These are phyloP conservation scores for Amia ocellicauda DNA, from an alignment of 2,113 vertebrate species.

Conservation along the genomic window DNA sequence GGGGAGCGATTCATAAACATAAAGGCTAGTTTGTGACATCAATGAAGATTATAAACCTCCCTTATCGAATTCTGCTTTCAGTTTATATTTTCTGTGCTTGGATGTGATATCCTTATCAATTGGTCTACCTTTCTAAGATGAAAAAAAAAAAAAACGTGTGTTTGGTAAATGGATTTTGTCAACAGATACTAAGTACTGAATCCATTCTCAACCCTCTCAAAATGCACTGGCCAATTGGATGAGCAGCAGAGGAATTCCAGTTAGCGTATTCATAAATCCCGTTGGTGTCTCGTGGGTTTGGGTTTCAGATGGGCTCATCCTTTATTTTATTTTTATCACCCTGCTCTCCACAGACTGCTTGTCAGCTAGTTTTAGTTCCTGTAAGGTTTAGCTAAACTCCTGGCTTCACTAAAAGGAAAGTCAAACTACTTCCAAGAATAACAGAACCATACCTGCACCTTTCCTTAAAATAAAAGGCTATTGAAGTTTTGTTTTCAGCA, in stretches of 20 bases:
- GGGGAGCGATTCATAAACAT: too few species aligned
- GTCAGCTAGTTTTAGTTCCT: background rate
- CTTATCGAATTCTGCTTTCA: too few species aligned
- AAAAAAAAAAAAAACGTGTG: too few species aligned
- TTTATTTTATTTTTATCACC: background rate
- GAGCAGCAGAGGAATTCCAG: conserved; percentile 3
- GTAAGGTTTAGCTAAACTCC: background rate
- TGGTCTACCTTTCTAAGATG: too few species aligned
- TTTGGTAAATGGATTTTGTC: too few species aligned
- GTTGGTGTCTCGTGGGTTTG: background rate
- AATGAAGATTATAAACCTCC: too few species aligned
- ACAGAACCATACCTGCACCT: conserved; percentile 4
- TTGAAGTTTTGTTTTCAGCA: conserved; percentile 57
- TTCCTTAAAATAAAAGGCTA: conserved; percentile 13
- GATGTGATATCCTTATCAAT: too few species aligned
- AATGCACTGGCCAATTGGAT: too few species aligned
- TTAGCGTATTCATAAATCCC: background rate
- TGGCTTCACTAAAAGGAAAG: background rate
- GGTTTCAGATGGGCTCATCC: conserved; percentile 1
- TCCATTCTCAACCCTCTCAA: too few species aligned
- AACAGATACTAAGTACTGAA: too few species aligned
- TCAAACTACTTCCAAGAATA: conserved; percentile 6
- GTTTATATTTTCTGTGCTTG: too few species aligned
- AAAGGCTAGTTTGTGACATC: too few species aligned
- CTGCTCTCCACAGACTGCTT: background rate